These are phyloP conservation scores for Drosophila sp. DNA, from an alignment of 1,140 invertebrate genomes.

Conservation along the genomic window DNA sequence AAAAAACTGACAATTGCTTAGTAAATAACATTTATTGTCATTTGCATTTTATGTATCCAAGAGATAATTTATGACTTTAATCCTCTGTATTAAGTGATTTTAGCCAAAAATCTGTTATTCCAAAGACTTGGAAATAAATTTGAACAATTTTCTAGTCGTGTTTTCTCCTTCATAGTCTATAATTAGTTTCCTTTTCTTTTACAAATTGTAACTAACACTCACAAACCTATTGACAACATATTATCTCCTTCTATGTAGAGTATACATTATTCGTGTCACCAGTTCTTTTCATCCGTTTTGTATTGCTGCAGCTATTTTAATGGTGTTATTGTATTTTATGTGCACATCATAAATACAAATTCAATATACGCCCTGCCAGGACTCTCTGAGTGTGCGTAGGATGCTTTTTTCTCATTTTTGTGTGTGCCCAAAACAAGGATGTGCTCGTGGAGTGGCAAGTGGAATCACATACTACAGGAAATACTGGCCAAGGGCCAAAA, in stretches of 20 bases:
- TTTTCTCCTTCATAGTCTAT: too few species aligned
- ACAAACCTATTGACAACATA: too few species aligned
- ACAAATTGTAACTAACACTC: too few species aligned
- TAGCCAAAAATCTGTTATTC: too few species aligned
- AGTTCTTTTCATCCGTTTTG: background rate
- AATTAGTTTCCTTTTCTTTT: too few species aligned
- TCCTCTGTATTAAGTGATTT: too few species aligned
- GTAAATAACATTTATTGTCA: too few species aligned
- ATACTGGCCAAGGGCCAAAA: conserved; percentile 45
- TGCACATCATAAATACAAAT: conserved; percentile 78
- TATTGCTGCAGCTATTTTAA: conserved; percentile 67
- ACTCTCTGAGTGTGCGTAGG: conserved; percentile 24
- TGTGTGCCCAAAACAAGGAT: conserved; percentile 32
- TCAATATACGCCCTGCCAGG: conserved; percentile 60
- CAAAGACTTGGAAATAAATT: too few species aligned
- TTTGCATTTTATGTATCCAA: too few species aligned
- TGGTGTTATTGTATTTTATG: conserved; percentile 80
- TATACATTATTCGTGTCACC: background rate
- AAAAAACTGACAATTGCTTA: too few species aligned
- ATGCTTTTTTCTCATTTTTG: conserved; percentile 31
- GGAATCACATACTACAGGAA: background rate
- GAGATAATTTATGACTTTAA: too few species aligned
- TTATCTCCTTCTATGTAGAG: conserved; percentile 4
- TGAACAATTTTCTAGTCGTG: too few species aligned
- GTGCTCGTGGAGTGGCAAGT: background rate